A percentile compares a stretch with the other conserved stretches of the same genome.
Conservation (phyloP, 2,113 vertebrate genomes). For the Hystrix cristata region DNA sequence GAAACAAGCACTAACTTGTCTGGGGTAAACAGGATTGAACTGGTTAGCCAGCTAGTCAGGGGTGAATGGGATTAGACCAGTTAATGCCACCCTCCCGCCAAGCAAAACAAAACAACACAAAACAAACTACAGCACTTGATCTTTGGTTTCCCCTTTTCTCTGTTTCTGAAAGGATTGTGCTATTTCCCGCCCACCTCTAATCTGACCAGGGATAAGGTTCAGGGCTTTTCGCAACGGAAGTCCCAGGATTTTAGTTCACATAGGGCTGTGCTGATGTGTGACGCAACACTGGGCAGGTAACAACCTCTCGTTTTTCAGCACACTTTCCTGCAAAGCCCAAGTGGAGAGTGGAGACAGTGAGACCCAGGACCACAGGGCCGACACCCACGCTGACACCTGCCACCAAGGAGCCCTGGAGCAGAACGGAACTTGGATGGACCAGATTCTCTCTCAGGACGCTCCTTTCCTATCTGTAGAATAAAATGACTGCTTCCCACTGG, state of each 20-base stretch:
- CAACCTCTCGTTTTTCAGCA: not conserved
- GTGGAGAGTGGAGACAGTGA: not conserved
- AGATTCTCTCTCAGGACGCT: not conserved
- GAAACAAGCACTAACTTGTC: not conserved
- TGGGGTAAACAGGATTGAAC: too few species aligned
- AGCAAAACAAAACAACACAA: not conserved
- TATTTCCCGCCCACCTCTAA: not conserved
- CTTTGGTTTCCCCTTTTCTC: not conserved
- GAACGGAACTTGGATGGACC: accelerated
- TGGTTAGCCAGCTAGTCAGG: not conserved
- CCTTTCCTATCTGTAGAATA: not conserved
- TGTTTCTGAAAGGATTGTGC: not conserved
- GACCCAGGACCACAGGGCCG: accelerated
- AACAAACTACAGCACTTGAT: not conserved
- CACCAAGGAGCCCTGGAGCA: accelerated
- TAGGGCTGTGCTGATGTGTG: accelerated
- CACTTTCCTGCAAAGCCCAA: not conserved
- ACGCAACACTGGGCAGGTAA: not conserved
- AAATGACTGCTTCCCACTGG: not conserved
- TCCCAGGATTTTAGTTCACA: not conserved
- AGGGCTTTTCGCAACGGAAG: not conserved
- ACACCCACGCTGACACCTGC: not conserved
- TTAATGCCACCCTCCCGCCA: not conserved
- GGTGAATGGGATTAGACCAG: not conserved
- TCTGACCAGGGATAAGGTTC: not conserved